phyloP scores from a whole-genome alignment of 2,797 vertebrate genomes.

The Staurois parvus region DNA sequence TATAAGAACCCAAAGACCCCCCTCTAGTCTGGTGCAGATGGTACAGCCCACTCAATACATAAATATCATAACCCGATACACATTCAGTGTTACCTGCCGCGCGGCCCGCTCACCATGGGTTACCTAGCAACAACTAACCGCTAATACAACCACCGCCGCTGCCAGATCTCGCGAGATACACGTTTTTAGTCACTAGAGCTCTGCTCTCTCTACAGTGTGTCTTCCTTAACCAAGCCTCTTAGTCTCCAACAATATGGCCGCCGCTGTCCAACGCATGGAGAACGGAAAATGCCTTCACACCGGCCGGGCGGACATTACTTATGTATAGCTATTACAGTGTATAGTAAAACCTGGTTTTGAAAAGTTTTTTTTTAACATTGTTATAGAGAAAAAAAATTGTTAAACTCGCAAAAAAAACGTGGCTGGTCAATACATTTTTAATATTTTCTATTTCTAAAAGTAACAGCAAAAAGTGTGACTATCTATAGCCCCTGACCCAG shows the following conservation, averaged over 20 bases:
- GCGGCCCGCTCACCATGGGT: constrained; percentile 4
- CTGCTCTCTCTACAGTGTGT: neutral
- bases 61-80: neutral
- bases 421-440: too few relatives aligned
- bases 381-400: too few relatives aligned
- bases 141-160: neutral
- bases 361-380: too few relatives aligned
- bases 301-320: too few relatives aligned
- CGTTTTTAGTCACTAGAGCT: neutral
- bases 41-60: neutral
- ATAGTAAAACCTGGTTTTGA: too few relatives aligned
- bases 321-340: too few relatives aligned
- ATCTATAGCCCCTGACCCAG: too few relatives aligned
- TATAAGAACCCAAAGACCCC: neutral
- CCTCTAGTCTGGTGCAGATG: neutral
- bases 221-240: accelerated
- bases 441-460: too few relatives aligned
- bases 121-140: constrained; percentile 20
- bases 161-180: neutral
- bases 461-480: too few relatives aligned
- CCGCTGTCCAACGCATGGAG: too few relatives aligned
- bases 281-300: too few relatives aligned
- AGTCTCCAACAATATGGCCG: constrained; percentile 7
- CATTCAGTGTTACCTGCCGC: neutral
- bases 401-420: too few relatives aligned